Evolutionary conservation across 2,113 vertebrate genomes (phyloP).

Genomic region (Pseudorasbora parva): DNA sequence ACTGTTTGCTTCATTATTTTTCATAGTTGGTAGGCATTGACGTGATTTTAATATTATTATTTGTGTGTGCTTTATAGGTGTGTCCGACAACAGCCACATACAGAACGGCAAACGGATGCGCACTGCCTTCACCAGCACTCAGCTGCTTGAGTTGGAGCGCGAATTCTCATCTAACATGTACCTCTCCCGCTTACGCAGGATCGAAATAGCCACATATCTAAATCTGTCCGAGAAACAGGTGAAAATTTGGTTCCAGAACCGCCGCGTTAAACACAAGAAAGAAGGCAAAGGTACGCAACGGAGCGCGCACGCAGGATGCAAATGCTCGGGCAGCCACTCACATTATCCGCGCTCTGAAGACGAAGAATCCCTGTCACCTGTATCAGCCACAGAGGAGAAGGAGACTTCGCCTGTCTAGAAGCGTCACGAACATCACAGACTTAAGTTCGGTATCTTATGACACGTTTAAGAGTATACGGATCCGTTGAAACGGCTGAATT

Average conservation of each 20-base stretch:
- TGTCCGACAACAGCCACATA: constrained; percentile 83
- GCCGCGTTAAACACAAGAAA: constrained; percentile 98
- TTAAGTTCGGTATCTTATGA: neutral
- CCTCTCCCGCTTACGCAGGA: constrained; percentile 92
- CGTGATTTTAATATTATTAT: neutral
- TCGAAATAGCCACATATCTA: constrained; percentile 97
- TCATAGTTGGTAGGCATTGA: neutral
- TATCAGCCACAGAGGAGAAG: constrained; percentile 89
- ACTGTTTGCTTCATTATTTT: too few species aligned
- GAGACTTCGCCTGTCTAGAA: constrained; percentile 85
- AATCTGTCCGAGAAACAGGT: constrained; percentile 98
- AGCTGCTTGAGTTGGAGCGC: constrained; percentile 94
- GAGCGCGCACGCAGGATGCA: constrained; percentile 86
- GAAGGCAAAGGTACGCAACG: constrained; percentile 92
- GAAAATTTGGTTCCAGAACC: constrained; percentile 99
- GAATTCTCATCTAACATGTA: constrained; percentile 99
- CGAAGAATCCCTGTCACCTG: constrained; percentile 93
- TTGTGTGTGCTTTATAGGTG: constrained; percentile 71
- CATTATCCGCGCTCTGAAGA: constrained; percentile 93
- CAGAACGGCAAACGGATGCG: constrained; percentile 97
- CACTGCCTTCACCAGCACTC: constrained; percentile 98
- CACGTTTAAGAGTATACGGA: neutral
- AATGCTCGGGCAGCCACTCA: constrained; percentile 84
- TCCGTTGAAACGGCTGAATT: constrained; percentile 19
- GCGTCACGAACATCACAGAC: neutral